These are phyloP conservation scores for Perodicticus potto DNA, from an alignment of 2,797 vertebrate species.

Conservation along the genomic window DNA sequence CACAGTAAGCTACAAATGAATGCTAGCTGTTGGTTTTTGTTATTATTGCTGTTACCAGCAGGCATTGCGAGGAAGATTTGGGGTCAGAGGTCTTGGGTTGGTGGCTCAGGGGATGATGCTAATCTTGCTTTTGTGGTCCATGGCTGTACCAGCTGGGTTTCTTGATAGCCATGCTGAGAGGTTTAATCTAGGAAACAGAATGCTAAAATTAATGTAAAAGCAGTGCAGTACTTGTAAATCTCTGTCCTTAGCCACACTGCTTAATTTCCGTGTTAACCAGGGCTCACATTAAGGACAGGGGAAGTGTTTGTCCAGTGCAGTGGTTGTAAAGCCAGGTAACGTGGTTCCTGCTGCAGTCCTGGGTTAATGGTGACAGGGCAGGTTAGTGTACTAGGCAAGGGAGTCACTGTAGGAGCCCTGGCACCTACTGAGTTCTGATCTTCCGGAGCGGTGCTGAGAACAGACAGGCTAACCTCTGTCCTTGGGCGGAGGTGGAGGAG, in stretches of 20 bases:
- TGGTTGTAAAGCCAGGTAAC: background rate
- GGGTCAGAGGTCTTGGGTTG: background rate
- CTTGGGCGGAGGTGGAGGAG: background rate
- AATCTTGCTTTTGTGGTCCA: background rate
- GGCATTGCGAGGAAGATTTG: background rate
- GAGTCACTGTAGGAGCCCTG: background rate
- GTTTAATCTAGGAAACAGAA: background rate
- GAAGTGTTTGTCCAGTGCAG: background rate
- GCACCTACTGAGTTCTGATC: background rate
- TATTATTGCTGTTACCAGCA: background rate
- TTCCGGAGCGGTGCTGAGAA: background rate
- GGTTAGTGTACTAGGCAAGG: background rate
- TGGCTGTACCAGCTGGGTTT: background rate
- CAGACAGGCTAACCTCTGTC: background rate
- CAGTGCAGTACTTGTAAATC: background rate
- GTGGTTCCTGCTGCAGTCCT: accelerated
- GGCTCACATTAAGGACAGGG: accelerated
- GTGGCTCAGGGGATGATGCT: background rate
- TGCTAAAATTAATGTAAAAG: background rate
- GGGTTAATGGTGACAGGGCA: background rate
- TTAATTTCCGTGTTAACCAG: background rate
- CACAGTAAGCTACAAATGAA: background rate
- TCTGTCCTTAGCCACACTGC: background rate
- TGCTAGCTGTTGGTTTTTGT: no score
- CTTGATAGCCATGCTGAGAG: background rate